Evolutionary conservation across 2,113 vertebrate species (phyloP), one percentile per base, ranked within the genome.

Genomic region (Crypturellus undulatus): DNA sequence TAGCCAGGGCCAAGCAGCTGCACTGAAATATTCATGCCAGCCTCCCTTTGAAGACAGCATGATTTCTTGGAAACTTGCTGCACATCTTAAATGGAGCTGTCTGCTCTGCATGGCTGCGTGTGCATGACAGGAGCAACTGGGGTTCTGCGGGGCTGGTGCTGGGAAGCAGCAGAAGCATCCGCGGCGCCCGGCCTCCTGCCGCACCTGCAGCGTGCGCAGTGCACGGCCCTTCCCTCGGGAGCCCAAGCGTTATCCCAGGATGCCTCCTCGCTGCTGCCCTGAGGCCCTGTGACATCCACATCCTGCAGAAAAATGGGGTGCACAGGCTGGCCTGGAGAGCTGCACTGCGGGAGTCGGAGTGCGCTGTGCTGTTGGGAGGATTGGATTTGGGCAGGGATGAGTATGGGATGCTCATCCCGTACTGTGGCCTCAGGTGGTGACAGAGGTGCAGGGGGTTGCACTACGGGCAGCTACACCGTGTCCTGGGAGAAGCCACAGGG

Each of bases 21-120:
- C 28, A 7, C 93, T 92, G 90, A 78, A 93, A 91, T 87, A 84
- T 93, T 84, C 78, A 56, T 82, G 89, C 86, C 93, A 78, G 11
- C 40, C 75, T 71, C 26, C 2, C 89, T 96, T 68, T 38, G 92
- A 75, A 91, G 91, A n/a, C 92, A 75, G 86, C 63, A 17, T 60
- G 83, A 92, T 80, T 94, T 90, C 94, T 87, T 92, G 91, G 91
- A 89, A 97, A 82, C 89, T 95, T 30, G 56, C 86, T 87, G 80
- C 0, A 1, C 0, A 36, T 75, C 91, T 85, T 49, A 52, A 89
- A 81, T 42, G 89, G 87, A 96, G 89, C 87, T 91, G 94, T 89
- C 70, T 81, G 92, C 89, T 82, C 77, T 3, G 69, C 92, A 16
- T 0, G 9, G 72, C 86, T 89, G 89, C 62, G 76, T 51, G 78